phyloP scores from a whole-genome alignment of 2,113 vertebrate genomes.

The Haemorhous mexicanus region DNA sequence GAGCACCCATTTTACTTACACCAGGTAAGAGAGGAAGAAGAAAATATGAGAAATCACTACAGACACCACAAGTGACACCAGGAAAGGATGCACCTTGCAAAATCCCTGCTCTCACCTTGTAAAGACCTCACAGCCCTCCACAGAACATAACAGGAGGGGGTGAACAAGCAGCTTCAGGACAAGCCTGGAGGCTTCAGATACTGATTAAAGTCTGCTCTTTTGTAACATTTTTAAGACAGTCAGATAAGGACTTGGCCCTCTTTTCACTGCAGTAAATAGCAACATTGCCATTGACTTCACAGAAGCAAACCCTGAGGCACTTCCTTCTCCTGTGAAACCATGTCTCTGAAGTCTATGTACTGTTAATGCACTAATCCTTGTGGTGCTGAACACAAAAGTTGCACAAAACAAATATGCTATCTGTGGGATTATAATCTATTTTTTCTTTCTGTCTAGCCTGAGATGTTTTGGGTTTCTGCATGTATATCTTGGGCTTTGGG shows the following conservation, averaged over 20 bases:
- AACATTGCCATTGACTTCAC: background rate
- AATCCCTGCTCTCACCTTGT: background rate
- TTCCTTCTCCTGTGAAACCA: background rate
- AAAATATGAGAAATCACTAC: background rate
- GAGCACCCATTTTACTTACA: background rate
- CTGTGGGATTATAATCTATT: background rate
- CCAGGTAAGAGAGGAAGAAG: background rate
- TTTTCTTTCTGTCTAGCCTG: background rate
- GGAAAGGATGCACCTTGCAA: background rate
- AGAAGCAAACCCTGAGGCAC: background rate
- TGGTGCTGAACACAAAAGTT: background rate
- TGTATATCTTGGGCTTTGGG: background rate
- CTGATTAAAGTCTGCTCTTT: background rate
- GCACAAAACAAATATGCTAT: background rate
- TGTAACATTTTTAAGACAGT: background rate
- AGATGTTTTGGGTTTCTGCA: background rate
- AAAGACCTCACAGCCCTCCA: background rate
- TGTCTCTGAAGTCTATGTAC: background rate
- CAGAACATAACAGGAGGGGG: background rate
- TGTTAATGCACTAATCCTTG: conserved; percentile 2
- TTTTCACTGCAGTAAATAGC: background rate
- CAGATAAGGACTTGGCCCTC: background rate
- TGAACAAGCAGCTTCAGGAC: background rate
- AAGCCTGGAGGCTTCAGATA: background rate
- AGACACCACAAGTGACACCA: background rate